These are phyloP conservation scores for Neolamprologus hecqui DNA, from an alignment of 2,113 vertebrate species.

Conservation along the genomic window DNA sequence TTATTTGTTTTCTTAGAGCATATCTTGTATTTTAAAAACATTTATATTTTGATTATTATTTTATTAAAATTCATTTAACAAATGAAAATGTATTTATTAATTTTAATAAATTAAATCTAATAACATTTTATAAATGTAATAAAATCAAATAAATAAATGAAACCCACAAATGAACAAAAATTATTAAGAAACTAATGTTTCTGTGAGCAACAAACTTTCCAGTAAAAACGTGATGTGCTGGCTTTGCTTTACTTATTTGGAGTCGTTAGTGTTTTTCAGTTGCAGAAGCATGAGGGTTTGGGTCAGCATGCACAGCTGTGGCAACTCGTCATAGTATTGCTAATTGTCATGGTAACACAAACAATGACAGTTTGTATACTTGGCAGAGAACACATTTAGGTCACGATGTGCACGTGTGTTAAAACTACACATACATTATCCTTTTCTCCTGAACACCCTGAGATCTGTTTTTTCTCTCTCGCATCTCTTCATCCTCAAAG, in stretches of 20 bases:
- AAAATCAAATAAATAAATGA: neutral
- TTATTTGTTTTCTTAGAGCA: neutral
- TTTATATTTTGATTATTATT: fast-evolving
- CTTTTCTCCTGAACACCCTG: neutral
- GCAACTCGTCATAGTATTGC: neutral
- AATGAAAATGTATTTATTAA: neutral
- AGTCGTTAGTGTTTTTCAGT: neutral
- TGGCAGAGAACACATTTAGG: neutral
- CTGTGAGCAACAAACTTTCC: neutral
- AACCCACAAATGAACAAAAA: neutral
- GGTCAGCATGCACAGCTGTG: neutral
- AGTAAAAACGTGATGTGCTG: neutral
- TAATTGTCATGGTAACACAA: conserved; percentile 8
- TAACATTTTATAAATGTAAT: neutral
- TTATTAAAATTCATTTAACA: fast-evolving
- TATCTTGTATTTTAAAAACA: neutral
- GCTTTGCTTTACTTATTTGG: neutral
- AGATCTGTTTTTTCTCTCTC: neutral
- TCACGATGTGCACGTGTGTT: neutral
- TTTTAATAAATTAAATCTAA: neutral
- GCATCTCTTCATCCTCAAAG: neutral
- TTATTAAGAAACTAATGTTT: fast-evolving
- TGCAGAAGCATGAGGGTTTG: neutral
- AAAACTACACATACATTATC: neutral
- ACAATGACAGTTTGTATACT: conserved; percentile 50